Base-by-base conservation (phyloP, 2,888 invertebrate genomes). In the Hermaeophaga mercurialis region DNA sequence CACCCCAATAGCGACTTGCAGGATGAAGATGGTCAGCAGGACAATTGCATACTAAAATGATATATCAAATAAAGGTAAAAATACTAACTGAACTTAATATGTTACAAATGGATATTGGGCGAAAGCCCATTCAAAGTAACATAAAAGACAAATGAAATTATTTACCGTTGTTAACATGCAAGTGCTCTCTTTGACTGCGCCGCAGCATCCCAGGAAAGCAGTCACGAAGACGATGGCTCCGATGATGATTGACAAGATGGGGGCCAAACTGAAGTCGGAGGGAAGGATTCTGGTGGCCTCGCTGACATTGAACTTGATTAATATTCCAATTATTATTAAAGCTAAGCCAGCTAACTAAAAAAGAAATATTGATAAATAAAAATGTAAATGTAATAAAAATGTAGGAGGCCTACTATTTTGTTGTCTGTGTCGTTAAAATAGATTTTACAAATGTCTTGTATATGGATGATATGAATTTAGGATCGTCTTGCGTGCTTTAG, bases 31-130 rank as follows among this genome's bases (percentile, higher is more conserved):
- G 43, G 86, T 81, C 65, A 91, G 76, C 65, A 90, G 77, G 74
- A 88, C 83, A 64, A 88, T 82, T 3, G 90, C 84, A 78, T 89
- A 90, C 90, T 90, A 78, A 48, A 81, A 81, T n/a, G n/a, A n/a
- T n/a, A n/a, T n/a, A n/a, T n/a, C n/a, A n/a, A n/a, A n/a, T n/a
- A n/a, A n/a, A n/a, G n/a, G n/a, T n/a, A n/a, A n/a, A n/a, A n/a
- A n/a, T n/a, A n/a, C n/a, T n/a, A n/a, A n/a, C n/a, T n/a, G n/a
- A n/a, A n/a, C n/a, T n/a, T n/a, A n/a, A n/a, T n/a, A n/a, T n/a
- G n/a, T n/a, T n/a, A n/a, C n/a, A n/a, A n/a, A n/a, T n/a, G n/a
- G n/a, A n/a, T n/a, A n/a, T n/a, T n/a, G n/a, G n/a, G n/a, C n/a
- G n/a, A n/a, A n/a, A n/a, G n/a, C n/a, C n/a, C n/a, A n/a, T n/a